Conservation (phyloP, 2,113 vertebrate species). For the Sterna hirundo region DNA sequence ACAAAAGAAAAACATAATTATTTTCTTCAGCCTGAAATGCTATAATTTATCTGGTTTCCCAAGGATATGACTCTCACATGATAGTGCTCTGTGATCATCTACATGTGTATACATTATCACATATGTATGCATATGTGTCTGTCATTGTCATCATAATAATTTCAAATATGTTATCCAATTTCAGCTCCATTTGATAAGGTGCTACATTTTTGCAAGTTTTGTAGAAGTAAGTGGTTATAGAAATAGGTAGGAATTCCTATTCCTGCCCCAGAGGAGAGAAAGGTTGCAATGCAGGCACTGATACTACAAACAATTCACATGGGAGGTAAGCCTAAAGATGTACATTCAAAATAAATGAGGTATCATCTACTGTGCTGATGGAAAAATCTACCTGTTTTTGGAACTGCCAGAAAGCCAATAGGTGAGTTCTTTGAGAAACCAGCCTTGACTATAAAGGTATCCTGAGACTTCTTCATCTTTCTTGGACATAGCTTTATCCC, state of each 20-base stretch:
- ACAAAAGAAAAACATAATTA: neutral
- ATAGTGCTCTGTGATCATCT: neutral
- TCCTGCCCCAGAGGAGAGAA: neutral
- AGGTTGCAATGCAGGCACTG: neutral
- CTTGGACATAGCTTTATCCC: neutral
- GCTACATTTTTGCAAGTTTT: neutral
- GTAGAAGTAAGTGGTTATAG: neutral
- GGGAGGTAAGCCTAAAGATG: neutral
- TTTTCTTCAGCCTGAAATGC: neutral
- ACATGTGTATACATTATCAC: neutral
- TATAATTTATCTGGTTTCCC: neutral
- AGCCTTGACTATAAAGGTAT: neutral
- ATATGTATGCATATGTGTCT: neutral
- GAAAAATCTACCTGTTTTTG: neutral
- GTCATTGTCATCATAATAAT: neutral
- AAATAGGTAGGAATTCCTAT: neutral
- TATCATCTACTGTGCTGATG: neutral
- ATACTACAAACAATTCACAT: neutral
- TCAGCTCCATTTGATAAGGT: neutral
- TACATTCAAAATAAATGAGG: neutral
- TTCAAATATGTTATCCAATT: neutral
- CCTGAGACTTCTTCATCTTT: neutral
- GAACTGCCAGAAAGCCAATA: neutral
- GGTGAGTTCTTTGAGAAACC: neutral
- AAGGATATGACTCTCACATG: neutral